Conservation (phyloP, 2,888 invertebrate species). For the Lathronympha strigana region DNA sequence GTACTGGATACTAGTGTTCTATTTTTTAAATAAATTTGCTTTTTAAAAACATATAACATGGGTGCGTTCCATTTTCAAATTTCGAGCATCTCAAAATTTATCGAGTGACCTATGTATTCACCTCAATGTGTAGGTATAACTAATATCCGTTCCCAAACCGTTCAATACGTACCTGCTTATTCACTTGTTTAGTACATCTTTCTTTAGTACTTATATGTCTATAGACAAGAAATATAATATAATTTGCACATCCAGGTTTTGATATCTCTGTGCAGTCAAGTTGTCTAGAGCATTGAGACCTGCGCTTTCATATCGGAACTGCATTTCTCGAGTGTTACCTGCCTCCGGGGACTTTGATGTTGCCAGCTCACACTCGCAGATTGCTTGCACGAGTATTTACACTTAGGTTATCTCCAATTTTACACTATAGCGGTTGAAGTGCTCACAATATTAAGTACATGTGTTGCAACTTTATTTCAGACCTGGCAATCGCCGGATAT, state of each 20-base stretch:
- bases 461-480: too few species aligned
- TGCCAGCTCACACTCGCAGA: conserved; percentile 38
- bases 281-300: conserved; percentile 41
- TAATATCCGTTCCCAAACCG: too few species aligned
- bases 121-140: too few species aligned
- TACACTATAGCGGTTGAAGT: not conserved
- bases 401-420: conserved; percentile 9
- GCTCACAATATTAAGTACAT: not conserved
- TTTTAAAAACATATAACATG: too few species aligned
- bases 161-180: too few species aligned
- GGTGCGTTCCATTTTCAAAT: too few species aligned
- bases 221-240: not conserved
- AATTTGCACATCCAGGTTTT: conserved; percentile 13
- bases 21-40: too few species aligned
- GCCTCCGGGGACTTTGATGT: conserved; percentile 46
- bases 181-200: not conserved
- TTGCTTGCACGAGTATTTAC: conserved; percentile 31
- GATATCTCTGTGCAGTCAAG: conserved; percentile 20
- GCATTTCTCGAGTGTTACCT: conserved; percentile 41
- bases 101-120: too few species aligned
- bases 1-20: too few species aligned
- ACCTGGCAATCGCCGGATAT: too few species aligned
- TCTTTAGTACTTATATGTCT: too few species aligned
- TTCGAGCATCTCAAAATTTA: too few species aligned
- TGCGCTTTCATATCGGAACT: conserved; percentile 43